These are phyloP conservation scores for Maniola jurtina DNA, from an alignment of 1,140 invertebrate genomes.

Conservation along the genomic window DNA sequence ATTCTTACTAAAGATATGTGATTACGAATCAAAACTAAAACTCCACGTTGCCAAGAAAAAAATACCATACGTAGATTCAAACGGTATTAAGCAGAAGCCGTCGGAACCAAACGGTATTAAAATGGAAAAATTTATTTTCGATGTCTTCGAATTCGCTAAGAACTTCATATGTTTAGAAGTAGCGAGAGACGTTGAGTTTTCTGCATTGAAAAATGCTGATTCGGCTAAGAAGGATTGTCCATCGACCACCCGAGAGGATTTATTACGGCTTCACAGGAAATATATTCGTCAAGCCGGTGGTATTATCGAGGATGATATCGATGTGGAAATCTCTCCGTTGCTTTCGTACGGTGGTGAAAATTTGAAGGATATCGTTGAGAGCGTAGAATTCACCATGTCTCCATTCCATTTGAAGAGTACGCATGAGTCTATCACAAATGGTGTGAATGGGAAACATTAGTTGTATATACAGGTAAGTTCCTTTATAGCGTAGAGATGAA, in stretches of 20 bases:
- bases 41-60: slow-evolving; percentile 99
- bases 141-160: slow-evolving; percentile 96
- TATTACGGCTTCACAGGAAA: slow-evolving; percentile 90
- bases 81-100: slow-evolving; percentile 87
- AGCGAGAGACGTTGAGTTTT: slow-evolving; percentile 95
- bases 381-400: slow-evolving; percentile 83
- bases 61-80: slow-evolving; percentile 91
- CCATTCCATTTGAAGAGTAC: slow-evolving; percentile 80
- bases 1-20: slow-evolving; percentile 87
- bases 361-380: slow-evolving; percentile 82
- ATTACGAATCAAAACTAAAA: slow-evolving; percentile 86
- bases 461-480: neutral
- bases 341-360: slow-evolving; percentile 95
- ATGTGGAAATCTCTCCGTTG: slow-evolving; percentile 94
- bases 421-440: slow-evolving; percentile 47
- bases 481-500: neutral
- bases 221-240: slow-evolving; percentile 93
- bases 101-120: slow-evolving; percentile 96
- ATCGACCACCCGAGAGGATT: slow-evolving; percentile 88
- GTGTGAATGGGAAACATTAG: slow-evolving; percentile 60
- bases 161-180: slow-evolving; percentile 97
- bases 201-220: slow-evolving; percentile 97
- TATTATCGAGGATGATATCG: slow-evolving; percentile 82
- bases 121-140: slow-evolving; percentile 99
- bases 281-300: slow-evolving; percentile 94